A percentile compares a stretch with the other conserved stretches of the same genome.
Evolutionary conservation across 2,113 vertebrate species (phyloP).

Genomic region (Talpa occidentalis): DNA sequence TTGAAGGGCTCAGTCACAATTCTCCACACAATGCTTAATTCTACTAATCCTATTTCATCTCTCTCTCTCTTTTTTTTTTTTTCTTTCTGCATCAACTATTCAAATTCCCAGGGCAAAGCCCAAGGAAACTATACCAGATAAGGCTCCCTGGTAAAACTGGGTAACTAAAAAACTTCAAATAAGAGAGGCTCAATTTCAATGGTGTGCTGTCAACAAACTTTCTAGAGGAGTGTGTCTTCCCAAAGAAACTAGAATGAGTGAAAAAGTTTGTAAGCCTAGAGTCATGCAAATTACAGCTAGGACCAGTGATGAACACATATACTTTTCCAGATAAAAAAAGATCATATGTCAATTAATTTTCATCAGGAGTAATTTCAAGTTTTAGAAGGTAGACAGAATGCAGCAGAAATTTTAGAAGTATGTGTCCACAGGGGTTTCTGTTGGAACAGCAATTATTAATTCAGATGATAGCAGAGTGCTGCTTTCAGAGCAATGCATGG

Average conservation of each 20-base stretch:
- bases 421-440: not conserved
- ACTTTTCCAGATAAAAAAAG: not conserved
- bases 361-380: conserved; percentile 3
- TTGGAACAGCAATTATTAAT: not conserved
- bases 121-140: not conserved
- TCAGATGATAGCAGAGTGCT: not conserved
- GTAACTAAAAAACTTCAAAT: not conserved
- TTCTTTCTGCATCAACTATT: not conserved
- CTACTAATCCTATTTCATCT: not conserved
- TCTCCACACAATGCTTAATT: conserved; percentile 54
- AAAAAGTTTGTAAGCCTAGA: not conserved
- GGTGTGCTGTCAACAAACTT: not conserved
- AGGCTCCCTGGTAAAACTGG: conserved; percentile 8
- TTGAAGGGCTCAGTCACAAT: conserved; percentile 51
- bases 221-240: not conserved
- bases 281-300: not conserved
- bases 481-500: not conserved
- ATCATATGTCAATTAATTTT: not conserved
- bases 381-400: not conserved
- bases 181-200: not conserved
- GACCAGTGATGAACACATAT: not conserved
- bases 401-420: not conserved
- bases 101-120: not conserved
- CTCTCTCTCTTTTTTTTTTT: not conserved
- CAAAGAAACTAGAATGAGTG: not conserved